Evolutionary conservation across 1,140 invertebrate genomes (phyloP), one percentile per base, ranked within the genome.

Genomic region (Globodera ellingtonae): DNA sequence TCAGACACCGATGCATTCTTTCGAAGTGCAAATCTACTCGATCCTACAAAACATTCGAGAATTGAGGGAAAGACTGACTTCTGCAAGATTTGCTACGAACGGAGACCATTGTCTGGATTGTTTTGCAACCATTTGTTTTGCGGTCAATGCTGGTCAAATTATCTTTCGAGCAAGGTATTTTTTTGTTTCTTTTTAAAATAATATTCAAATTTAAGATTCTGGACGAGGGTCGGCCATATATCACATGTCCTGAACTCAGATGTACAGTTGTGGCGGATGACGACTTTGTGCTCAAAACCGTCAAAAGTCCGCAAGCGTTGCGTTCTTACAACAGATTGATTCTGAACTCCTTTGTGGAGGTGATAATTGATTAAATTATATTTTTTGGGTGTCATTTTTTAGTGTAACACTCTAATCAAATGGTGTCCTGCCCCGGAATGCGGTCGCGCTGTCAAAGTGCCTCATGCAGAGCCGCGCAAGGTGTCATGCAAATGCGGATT

Each of bases 341-440:
- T 83, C 97, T 96, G 66, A 98, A 98, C 91, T 98, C 95, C 92
- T 99, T 98, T 92, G 96, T 99, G 74, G 94, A 96, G 92, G 94
- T 95, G 90, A 91, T 13, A 59, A 24, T 46, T 9, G 48, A 35
- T 35, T 62, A 6, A n/a, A 74, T 79, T 56, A 21, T 59, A 24
- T 62, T 48, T 2, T 62, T 48, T n/a, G 62, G 24, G 48, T 18
- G 6, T 84, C 35, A 13, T 80, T 73, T 81, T 91, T 46, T 86
- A 97, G 94, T 98, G 96, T 90, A 98, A 98, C 91, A 93, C 95
- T 83, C 91, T 97, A 85, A 91, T 98, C 85, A 93, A 95, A 88
- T 98, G 96, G 96, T 99, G 97, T 91, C 97, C 97, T 81, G 95
- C 94, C 50, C 94, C 95, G 9, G 95, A 98, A 91, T 99, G 97